A percentile compares a stretch with the other conserved stretches of the same genome.
These are phyloP conservation scores for Chymomyza amoena DNA, from an alignment of 2,888 invertebrate species.

Conservation along the genomic window DNA sequence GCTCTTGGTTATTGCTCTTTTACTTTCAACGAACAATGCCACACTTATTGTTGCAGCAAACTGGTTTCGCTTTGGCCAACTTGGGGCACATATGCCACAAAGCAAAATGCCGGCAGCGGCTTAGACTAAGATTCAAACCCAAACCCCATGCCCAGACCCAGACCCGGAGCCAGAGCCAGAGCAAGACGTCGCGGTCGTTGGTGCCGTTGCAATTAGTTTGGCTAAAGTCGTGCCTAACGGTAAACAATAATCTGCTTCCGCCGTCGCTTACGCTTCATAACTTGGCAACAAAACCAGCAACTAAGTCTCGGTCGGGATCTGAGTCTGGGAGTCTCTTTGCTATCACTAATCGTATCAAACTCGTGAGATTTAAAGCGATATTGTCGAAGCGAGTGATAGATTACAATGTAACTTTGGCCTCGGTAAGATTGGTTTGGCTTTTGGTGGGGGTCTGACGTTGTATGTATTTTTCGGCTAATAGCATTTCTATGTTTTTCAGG, in stretches of 20 bases:
- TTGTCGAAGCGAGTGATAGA: conserved; percentile 63
- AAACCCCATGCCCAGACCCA: background rate
- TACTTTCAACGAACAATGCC: conserved; percentile 3
- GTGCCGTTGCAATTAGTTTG: conserved; percentile 63
- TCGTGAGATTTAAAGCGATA: conserved; percentile 66
- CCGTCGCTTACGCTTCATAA: conserved; percentile 40
- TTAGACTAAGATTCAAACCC: background rate
- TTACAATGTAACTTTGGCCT: conserved; percentile 34
- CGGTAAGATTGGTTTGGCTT: background rate
- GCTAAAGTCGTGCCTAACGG: conserved; percentile 72
- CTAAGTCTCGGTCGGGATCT: conserved; percentile 9
- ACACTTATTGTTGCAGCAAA: conserved; percentile 28
- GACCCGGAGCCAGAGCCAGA: background rate
- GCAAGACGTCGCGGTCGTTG: background rate
- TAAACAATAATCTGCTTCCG: conserved; percentile 42
- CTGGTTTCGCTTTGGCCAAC: conserved; percentile 45
- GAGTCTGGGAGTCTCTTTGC: background rate
- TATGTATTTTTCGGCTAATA: conserved; percentile 21
- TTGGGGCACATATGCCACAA: conserved; percentile 47
- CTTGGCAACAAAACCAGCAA: background rate
- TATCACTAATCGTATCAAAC: conserved; percentile 55
- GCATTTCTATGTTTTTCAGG: conserved; percentile 35
- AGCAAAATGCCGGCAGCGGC: conserved; percentile 6
- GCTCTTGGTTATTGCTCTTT: conserved; percentile 29
- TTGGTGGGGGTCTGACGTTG: background rate